Evolutionary conservation across 2,113 vertebrate genomes (phyloP).

Genomic region (Camelus bactrianus): DNA sequence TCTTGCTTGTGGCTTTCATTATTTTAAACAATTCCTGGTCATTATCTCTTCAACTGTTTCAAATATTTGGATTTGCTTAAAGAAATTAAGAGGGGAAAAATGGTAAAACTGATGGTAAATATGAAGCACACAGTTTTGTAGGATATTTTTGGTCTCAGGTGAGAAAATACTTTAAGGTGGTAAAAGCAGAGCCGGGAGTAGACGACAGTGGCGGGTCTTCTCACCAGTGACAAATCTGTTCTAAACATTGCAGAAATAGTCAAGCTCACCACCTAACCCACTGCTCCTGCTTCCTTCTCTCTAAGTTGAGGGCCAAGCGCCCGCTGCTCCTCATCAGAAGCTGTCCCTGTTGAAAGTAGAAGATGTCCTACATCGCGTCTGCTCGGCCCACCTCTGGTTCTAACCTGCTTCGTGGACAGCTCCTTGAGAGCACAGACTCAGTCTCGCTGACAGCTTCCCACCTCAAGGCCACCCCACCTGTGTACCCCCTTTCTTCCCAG

Average conservation of each 20-base stretch:
- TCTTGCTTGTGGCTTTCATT: neutral
- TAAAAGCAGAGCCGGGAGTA: neutral
- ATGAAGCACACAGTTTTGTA: neutral
- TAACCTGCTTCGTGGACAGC: neutral
- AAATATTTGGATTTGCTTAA: slow-evolving; percentile 13
- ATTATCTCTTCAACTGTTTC: slow-evolving; percentile 31
- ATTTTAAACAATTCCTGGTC: neutral
- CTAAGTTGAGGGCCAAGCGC: neutral
- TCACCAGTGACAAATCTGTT: neutral
- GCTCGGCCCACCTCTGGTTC: neutral
- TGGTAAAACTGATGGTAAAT: neutral
- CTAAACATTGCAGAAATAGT: neutral
- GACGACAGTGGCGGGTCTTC: neutral
- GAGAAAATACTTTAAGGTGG: neutral
- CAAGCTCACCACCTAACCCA: neutral
- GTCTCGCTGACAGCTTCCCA: neutral
- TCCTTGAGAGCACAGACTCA: neutral
- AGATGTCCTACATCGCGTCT: neutral
- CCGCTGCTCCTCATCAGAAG: neutral
- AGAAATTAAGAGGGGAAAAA: neutral
- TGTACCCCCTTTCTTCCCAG: neutral
- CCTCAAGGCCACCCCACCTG: neutral
- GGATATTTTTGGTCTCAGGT: neutral
- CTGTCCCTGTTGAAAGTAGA: neutral
- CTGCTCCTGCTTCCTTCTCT: neutral